These are phyloP conservation scores for Pinna nobilis DNA, from an alignment of 1,140 invertebrate genomes.

Conservation along the genomic window DNA sequence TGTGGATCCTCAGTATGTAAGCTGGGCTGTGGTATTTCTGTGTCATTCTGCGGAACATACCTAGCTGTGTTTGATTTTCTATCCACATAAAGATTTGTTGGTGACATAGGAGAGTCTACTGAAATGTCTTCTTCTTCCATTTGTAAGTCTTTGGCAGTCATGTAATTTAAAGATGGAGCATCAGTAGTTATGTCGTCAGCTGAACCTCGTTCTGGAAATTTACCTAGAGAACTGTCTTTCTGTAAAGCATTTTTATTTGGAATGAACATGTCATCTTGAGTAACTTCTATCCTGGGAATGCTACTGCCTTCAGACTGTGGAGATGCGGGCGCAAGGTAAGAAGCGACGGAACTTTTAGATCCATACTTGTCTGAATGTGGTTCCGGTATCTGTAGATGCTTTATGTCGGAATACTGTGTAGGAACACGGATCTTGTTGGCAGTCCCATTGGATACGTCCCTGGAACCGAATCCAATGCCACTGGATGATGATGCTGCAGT, in stretches of 20 bases:
- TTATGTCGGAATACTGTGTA: conserved; percentile 20
- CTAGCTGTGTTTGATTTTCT: not conserved
- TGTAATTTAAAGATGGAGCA: conserved; percentile 10
- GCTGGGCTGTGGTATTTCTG: not conserved
- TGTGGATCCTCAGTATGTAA: not conserved
- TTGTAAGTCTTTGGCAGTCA: conserved; percentile 15
- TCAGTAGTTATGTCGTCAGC: not conserved
- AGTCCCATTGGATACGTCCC: conserved; percentile 6
- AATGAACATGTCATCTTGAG: conserved; percentile 8
- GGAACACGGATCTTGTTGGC: not conserved
- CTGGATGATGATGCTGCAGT: conserved; percentile 11
- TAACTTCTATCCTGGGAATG: not conserved
- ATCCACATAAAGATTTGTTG: not conserved
- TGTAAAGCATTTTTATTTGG: not conserved
- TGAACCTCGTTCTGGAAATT: not conserved
- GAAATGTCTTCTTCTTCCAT: conserved; percentile 11
- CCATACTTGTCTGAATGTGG: not conserved
- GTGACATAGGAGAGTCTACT: not conserved
- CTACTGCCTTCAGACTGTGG: too few relatives aligned
- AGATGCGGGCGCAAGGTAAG: conserved; percentile 10
- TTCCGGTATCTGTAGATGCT: not conserved
- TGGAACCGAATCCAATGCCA: conserved; percentile 13
- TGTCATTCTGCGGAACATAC: not conserved
- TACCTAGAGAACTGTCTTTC: not conserved
- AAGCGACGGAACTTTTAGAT: conserved; percentile 11